Conservation (phyloP, 2,113 vertebrate species). For the Chlamydotis undulata region DNA sequence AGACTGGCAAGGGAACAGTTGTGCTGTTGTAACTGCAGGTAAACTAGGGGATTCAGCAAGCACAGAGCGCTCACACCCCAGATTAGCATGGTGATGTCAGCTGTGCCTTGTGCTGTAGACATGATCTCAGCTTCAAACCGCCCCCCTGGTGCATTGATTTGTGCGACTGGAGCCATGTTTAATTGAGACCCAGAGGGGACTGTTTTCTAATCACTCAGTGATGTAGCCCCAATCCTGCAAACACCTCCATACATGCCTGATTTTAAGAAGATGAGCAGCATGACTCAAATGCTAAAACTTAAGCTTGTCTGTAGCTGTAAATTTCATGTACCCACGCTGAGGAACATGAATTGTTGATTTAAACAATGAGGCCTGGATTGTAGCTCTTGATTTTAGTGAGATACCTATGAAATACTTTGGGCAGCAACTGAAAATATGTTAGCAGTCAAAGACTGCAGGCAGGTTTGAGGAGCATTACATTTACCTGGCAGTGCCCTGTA, state of each 20-base stretch:
- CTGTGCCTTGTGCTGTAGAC: conserved; percentile 26
- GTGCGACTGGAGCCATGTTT: conserved; percentile 49
- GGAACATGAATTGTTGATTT: not conserved
- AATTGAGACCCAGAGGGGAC: conserved; percentile 59
- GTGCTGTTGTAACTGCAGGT: conserved; percentile 1
- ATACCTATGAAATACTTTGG: not conserved
- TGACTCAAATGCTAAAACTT: conserved; percentile 52
- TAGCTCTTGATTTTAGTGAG: not conserved
- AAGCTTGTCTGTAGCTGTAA: conserved; percentile 45
- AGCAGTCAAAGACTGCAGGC: not conserved
- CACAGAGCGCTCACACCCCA: not conserved
- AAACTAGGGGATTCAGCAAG: not conserved
- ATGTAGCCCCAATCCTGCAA: conserved; percentile 16
- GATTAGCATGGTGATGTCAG: conserved; percentile 38
- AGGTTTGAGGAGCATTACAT: not conserved
- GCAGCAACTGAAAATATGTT: not conserved
- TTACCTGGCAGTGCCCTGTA: not conserved
- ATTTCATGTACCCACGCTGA: not conserved
- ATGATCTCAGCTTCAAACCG: conserved; percentile 52
- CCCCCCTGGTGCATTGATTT: conserved; percentile 30
- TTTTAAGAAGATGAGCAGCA: conserved; percentile 29
- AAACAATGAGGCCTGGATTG: not conserved
- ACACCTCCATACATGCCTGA: conserved; percentile 51
- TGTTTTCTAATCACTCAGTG: conserved; percentile 45
- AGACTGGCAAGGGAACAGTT: conserved; percentile 21